phyloP scores from a whole-genome alignment of 2,888 invertebrate species.

The Ochropleura leucogaster region DNA sequence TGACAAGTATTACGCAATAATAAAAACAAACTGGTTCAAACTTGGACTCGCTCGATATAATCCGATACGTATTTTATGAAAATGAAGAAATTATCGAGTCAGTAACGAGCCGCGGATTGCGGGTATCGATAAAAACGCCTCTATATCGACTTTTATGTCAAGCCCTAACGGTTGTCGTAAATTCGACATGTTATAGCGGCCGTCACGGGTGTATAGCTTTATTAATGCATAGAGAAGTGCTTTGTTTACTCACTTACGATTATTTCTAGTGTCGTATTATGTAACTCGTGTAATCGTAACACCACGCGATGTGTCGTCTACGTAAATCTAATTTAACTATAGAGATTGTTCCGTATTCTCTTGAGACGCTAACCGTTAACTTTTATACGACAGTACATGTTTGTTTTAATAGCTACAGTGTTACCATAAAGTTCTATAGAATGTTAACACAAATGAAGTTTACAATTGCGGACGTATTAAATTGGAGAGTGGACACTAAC shows the following conservation, averaged over 20 bases:
- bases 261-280: slow-evolving; percentile 71
- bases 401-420: slow-evolving; percentile 63
- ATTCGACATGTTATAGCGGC: slow-evolving; percentile 79
- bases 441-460: slow-evolving; percentile 68
- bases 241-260: slow-evolving; percentile 75
- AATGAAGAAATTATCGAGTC: slow-evolving; percentile 85
- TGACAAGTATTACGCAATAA: slow-evolving; percentile 68
- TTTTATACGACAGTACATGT: slow-evolving; percentile 69
- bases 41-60: slow-evolving; percentile 65
- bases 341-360: slow-evolving; percentile 68
- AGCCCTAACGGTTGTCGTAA: slow-evolving; percentile 81
- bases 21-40: slow-evolving; percentile 76
- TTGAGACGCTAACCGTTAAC: slow-evolving; percentile 70
- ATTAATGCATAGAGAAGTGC: slow-evolving; percentile 80
- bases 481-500: slow-evolving; percentile 63
- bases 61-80: slow-evolving; percentile 71
- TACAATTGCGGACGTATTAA: slow-evolving; percentile 66
- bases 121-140: slow-evolving; percentile 83
- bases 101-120: slow-evolving; percentile 80
- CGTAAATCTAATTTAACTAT: slow-evolving; percentile 76
- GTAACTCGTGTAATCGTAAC: slow-evolving; percentile 75
- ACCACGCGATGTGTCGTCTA: slow-evolving; percentile 67
- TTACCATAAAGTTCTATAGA: slow-evolving; percentile 69
- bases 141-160: slow-evolving; percentile 83
- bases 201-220: slow-evolving; percentile 78